Base-by-base conservation (phyloP, 2,888 invertebrate species). In the Serripes groenlandicus region DNA sequence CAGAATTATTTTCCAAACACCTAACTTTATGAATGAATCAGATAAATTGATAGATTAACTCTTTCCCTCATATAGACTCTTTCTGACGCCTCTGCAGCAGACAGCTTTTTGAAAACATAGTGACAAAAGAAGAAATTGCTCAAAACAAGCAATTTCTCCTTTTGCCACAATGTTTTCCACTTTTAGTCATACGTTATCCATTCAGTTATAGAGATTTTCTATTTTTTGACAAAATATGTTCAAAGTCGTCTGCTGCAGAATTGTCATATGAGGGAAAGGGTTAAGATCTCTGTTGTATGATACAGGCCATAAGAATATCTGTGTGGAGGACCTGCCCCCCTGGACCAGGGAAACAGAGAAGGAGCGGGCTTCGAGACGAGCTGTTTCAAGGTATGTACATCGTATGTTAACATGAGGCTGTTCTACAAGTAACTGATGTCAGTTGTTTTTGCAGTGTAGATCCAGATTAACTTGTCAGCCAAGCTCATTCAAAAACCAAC, bases 281-380 rank as follows among this genome's bases (percentile, higher is more conserved):
- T 26, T 26, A 56, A 11, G 2, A 3, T 5, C 3, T 35, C 7
- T 66, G n/a, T 52, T 60, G n/a, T 66, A 64, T 64, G 3, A 60
- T 62, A 26, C 64, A 84, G 93, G 93, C 72, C 94, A 94, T 77
- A 89, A 88, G 68, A 92, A 92, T 75, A 71, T 94, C 23, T 81
- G 88, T 52, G 78, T 81, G 2, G 93, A 93, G 66, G 92, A 94
- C 30, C 78, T 93, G 26, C 93, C 93, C n/a, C 90, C 90, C 1
- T 91, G 91, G 90, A 85, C 92, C n/a, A 78, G 85, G 71, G 89
- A 83, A 34, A 85, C 56, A 7, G 85, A 79, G n/a, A 75, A 60
- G 64, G 89, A 88, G 18, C 83, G 69, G 42, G 85, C 88, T 15
- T 83, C 91, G 0, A 81, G 92, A 69, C 85, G 85, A 54, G 84